Percentiles rank a stretch among this genome's conserved stretches.
phyloP scores from a whole-genome alignment of 1,140 invertebrate genomes.

The Drosophila pseudoananassae region DNA sequence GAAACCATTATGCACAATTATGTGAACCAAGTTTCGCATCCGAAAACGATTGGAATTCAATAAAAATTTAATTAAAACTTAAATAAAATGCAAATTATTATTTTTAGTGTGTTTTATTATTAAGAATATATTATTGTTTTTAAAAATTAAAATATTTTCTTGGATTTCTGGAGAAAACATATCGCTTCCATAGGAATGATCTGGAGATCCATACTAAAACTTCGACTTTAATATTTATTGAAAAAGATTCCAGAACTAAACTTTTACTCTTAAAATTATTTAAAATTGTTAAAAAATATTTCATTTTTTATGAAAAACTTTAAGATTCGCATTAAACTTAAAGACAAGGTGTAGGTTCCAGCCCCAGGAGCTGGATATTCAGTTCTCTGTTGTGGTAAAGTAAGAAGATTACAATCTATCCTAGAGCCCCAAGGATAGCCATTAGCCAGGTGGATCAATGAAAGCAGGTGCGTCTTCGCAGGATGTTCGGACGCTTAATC shows the following conservation, averaged over 20 bases:
- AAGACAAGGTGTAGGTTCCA: not conserved
- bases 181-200: not conserved
- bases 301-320: too few relatives aligned
- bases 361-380: not conserved
- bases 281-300: too few relatives aligned
- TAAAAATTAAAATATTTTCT: too few relatives aligned
- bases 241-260: not conserved
- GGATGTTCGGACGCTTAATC: conserved; percentile 53
- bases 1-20: conserved; percentile 34
- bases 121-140: not conserved
- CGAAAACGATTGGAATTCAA: conserved; percentile 55
- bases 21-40: conserved; percentile 55
- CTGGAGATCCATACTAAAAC: not conserved
- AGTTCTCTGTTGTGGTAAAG: not conserved
- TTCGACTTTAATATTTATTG: not conserved
- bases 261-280: too few relatives aligned
- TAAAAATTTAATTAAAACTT: conserved; percentile 64
- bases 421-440: conserved; percentile 31
- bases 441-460: conserved; percentile 18
- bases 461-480: conserved; percentile 39
- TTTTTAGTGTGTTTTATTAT: too few relatives aligned
- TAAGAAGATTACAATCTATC: not conserved
- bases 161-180: not conserved
- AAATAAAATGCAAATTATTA: too few relatives aligned
- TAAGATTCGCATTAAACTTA: not conserved